A percentile compares a stretch with the other conserved stretches of the same genome.
phyloP scores from a whole-genome alignment of 2,888 invertebrate genomes.

The Macropis europaea region DNA sequence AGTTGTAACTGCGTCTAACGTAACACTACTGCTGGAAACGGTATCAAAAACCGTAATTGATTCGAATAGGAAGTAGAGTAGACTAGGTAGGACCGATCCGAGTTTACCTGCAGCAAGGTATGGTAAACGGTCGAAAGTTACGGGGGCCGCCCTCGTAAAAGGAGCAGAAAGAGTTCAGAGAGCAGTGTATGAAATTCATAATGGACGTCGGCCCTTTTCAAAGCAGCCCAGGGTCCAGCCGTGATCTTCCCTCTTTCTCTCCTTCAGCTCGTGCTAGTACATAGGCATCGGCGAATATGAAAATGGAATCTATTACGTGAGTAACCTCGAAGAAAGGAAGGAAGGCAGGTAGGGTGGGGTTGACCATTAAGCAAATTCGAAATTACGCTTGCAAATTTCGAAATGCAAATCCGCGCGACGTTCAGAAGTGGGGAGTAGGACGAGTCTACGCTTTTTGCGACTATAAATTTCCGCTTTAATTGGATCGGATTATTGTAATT shows the following conservation, averaged over 20 bases:
- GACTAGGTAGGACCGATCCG: conserved; percentile 8
- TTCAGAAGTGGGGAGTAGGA: conserved; percentile 11
- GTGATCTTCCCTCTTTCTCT: conserved; percentile 26
- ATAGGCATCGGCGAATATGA: conserved; percentile 52
- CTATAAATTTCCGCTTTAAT: conserved; percentile 78
- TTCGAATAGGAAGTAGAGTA: conserved; percentile 45
- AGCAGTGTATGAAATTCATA: conserved; percentile 70
- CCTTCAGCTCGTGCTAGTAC: conserved; percentile 4
- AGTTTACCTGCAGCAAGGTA: conserved; percentile 48
- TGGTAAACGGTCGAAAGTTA: conserved; percentile 54
- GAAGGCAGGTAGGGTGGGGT: background rate
- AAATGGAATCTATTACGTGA: conserved; percentile 71
- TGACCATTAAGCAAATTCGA: conserved; percentile 70
- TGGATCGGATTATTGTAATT: conserved; percentile 78
- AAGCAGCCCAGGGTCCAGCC: conserved; percentile 32
- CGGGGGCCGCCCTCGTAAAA: conserved; percentile 38
- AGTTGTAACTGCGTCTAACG: no score
- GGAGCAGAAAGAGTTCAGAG: conserved; percentile 43
- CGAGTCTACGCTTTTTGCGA: conserved; percentile 66
- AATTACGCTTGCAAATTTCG: conserved; percentile 77
- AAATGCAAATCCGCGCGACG: conserved; percentile 71
- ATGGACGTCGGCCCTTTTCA: conserved; percentile 66
- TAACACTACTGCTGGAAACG: no score
- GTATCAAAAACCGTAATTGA: conserved; percentile 49
- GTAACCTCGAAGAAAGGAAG: conserved; percentile 22